Percentiles rank a stretch among this genome's conserved stretches.
phyloP scores from a whole-genome alignment of 2,888 invertebrate genomes.

The Watsonalla cultraria region DNA sequence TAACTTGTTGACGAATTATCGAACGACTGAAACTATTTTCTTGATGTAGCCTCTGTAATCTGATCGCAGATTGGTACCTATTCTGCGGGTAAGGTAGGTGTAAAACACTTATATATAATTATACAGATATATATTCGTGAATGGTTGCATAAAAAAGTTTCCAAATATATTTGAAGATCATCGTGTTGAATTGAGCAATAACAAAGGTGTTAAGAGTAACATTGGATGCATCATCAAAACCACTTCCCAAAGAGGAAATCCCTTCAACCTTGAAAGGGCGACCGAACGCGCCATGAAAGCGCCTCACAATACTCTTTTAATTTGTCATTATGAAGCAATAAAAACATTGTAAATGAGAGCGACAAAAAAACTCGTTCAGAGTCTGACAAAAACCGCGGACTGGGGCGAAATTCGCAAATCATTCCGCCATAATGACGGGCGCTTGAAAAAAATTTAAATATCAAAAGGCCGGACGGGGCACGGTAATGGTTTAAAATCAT shows the following conservation, averaged over 20 bases:
- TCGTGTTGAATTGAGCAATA: neutral
- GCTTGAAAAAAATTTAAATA: conserved; percentile 79
- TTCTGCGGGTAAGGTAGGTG: no score
- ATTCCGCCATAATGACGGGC: conserved; percentile 73
- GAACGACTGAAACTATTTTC: no score
- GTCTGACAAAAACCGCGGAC: conserved; percentile 69
- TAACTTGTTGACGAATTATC: no score
- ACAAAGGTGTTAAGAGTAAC: conserved; percentile 23
- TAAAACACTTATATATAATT: no score
- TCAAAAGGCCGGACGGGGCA: conserved; percentile 77
- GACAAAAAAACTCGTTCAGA: conserved; percentile 73
- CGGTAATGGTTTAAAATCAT: conserved; percentile 79
- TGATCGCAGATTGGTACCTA: no score
- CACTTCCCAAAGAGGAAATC: conserved; percentile 39
- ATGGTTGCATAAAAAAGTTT: no score
- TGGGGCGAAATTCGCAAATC: conserved; percentile 77
- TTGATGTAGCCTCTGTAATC: no score
- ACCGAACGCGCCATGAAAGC: conserved; percentile 68
- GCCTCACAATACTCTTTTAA: conserved; percentile 74
- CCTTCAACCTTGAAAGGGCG: conserved; percentile 54
- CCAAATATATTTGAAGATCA: no score
- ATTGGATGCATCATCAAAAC: conserved; percentile 23
- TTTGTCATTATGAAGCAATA: conserved; percentile 77
- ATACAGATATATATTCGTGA: no score
- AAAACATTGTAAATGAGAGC: conserved; percentile 75